Evolutionary conservation across 2,113 vertebrate genomes (phyloP).

Genomic region (Procavia capensis): DNA sequence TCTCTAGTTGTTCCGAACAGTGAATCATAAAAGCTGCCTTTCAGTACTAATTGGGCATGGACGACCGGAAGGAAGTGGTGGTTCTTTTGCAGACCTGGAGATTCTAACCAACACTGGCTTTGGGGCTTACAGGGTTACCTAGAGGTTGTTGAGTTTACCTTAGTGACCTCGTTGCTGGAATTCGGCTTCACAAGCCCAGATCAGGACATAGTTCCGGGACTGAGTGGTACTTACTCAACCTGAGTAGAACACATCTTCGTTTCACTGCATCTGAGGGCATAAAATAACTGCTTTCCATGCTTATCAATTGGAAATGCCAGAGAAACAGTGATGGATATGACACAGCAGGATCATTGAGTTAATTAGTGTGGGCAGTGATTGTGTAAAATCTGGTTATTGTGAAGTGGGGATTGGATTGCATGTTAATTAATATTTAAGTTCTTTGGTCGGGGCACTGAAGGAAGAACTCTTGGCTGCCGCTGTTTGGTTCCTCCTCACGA

Average conservation of each 20-base stretch:
- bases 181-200: not conserved
- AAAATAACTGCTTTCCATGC: not conserved
- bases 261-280: not conserved
- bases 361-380: conserved; percentile 67
- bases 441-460: conserved; percentile 64
- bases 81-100: not conserved
- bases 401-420: conserved; percentile 73
- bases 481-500: conserved; percentile 32
- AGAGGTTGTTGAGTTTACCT: not conserved
- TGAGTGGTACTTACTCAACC: not conserved
- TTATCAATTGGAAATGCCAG: conserved; percentile 50
- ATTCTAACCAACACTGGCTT: not conserved
- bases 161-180: not conserved
- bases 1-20: not conserved
- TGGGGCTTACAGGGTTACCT: not conserved
- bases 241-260: not conserved
- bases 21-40: not conserved
- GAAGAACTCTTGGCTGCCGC: not conserved
- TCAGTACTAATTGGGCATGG: not conserved
- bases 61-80: no score
- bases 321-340: conserved; percentile 56
- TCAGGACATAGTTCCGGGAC: not conserved
- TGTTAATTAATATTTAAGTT: conserved; percentile 80
- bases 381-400: conserved; percentile 72
- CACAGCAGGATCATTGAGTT: conserved; percentile 61